Conservation (phyloP, 2,888 invertebrate species). For the Platynereis dumerilii region DNA sequence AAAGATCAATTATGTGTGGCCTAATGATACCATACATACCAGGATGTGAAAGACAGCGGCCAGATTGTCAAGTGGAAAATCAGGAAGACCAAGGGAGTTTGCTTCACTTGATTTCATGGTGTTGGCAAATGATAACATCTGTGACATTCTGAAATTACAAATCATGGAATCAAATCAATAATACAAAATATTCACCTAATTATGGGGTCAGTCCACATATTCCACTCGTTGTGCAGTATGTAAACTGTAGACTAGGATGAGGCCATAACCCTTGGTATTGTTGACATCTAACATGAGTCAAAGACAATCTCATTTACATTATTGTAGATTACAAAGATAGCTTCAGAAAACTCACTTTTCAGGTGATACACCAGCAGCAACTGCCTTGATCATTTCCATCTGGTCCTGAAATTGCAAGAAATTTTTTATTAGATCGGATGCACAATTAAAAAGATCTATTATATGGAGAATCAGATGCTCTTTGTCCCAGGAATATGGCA, state of each 20-base stretch:
- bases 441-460: background rate
- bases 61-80: constrained; percentile 88
- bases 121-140: constrained; percentile 78
- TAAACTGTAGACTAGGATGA: too few species aligned
- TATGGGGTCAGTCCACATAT: too few species aligned
- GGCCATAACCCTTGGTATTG: too few species aligned
- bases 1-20: too few species aligned
- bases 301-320: background rate
- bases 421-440: too few species aligned
- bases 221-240: too few species aligned
- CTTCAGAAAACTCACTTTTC: constrained; percentile 35
- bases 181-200: background rate
- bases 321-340: too few species aligned
- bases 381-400: constrained; percentile 30
- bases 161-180: background rate
- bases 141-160: constrained; percentile 65
- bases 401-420: constrained; percentile 43
- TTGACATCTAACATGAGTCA: too few species aligned
- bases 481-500: too few species aligned
- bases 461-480: background rate
- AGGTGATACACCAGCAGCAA: constrained; percentile 25
- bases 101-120: constrained; percentile 82
- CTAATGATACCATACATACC: constrained; percentile 67
- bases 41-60: constrained; percentile 72
- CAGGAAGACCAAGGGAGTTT: constrained; percentile 76